phyloP scores from a whole-genome alignment of 2,113 vertebrate species.

The Vimba vimba region DNA sequence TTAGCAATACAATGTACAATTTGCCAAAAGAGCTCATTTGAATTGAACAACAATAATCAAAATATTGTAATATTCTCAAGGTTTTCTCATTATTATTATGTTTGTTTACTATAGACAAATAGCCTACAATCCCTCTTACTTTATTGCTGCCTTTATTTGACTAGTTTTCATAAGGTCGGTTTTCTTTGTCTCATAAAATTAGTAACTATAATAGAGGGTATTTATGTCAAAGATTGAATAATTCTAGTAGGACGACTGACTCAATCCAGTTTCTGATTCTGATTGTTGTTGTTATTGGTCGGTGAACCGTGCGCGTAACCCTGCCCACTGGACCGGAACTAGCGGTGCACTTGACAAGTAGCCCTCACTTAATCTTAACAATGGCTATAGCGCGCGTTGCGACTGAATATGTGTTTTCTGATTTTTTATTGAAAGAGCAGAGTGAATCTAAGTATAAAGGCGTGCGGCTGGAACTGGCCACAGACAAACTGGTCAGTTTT shows the following conservation, averaged over 20 bases:
- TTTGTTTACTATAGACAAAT: neutral
- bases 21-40: too few species aligned
- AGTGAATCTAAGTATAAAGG: constrained; percentile 87
- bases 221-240: neutral
- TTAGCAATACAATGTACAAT: too few species aligned
- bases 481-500: constrained; percentile 91
- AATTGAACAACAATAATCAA: neutral
- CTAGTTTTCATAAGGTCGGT: neutral
- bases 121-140: neutral
- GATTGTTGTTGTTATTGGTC: constrained; percentile 9
- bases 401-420: constrained; percentile 94
- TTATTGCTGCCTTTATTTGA: neutral
- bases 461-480: constrained; percentile 88
- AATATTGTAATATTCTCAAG: neutral
- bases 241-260: neutral
- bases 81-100: neutral
- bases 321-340: constrained; percentile 42
- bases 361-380: constrained; percentile 56
- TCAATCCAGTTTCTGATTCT: neutral
- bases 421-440: constrained; percentile 92
- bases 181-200: neutral
- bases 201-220: neutral
- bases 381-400: constrained; percentile 96
- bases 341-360: neutral
- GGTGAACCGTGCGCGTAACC: neutral